phyloP scores from a whole-genome alignment of 1,140 invertebrate genomes.

The Rhyzopertha dominica region DNA sequence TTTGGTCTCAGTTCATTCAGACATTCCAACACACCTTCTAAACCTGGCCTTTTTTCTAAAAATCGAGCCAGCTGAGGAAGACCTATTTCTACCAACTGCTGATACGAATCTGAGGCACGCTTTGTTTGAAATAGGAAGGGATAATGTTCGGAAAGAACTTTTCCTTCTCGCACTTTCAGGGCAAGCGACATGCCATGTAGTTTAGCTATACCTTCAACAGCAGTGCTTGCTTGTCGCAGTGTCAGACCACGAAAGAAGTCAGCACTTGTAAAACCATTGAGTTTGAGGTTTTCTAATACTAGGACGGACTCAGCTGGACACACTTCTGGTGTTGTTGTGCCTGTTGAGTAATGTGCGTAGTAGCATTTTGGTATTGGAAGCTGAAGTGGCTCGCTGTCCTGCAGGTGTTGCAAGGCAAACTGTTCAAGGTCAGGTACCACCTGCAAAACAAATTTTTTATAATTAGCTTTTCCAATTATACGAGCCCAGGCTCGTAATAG shows the following conservation, averaged over 20 bases:
- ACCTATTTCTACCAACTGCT: constrained; percentile 67
- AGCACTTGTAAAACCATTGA: constrained; percentile 50
- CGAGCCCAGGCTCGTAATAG: too few species aligned
- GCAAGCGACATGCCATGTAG: constrained; percentile 66
- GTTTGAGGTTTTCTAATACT: constrained; percentile 57
- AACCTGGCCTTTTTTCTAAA: constrained; percentile 57
- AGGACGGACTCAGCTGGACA: constrained; percentile 58
- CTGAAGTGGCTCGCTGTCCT: constrained; percentile 36
- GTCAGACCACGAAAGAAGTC: constrained; percentile 66
- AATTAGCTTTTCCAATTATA: neutral
- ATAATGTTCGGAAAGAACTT: constrained; percentile 59
- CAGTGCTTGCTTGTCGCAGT: constrained; percentile 58
- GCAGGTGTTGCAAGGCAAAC: constrained; percentile 49
- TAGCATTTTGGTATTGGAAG: constrained; percentile 61
- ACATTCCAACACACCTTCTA: constrained; percentile 51
- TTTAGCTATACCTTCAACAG: constrained; percentile 62
- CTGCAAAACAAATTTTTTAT: constrained; percentile 42
- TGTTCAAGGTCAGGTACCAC: constrained; percentile 58
- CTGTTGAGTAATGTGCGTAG: constrained; percentile 57
- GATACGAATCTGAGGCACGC: constrained; percentile 69
- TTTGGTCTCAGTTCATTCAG: constrained; percentile 52
- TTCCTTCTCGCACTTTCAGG: constrained; percentile 58
- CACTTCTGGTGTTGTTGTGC: constrained; percentile 16
- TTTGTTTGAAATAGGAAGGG: constrained; percentile 70
- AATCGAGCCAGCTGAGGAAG: constrained; percentile 67